Conservation (phyloP, 2,113 vertebrate species). For the Illadopsis cleaveri region DNA sequence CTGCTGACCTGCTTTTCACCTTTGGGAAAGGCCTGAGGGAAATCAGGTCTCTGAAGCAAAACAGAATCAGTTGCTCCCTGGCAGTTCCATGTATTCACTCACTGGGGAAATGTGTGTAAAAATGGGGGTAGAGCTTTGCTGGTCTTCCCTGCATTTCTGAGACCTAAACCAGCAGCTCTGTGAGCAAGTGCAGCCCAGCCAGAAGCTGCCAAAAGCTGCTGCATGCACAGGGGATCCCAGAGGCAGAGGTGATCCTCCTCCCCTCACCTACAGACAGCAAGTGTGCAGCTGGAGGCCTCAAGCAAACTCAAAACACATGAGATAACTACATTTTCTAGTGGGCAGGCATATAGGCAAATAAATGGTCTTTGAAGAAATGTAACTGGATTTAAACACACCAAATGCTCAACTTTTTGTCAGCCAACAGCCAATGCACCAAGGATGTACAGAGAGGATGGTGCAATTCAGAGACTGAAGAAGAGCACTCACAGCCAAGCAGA, state of each 20-base stretch:
- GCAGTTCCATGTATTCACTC: background rate
- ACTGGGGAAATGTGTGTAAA: background rate
- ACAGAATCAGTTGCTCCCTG: background rate
- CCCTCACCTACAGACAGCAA: background rate
- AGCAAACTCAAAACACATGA: background rate
- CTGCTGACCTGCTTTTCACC: background rate
- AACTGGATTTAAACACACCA: background rate
- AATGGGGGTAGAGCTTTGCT: background rate
- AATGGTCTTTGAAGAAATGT: background rate
- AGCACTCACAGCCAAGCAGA: background rate
- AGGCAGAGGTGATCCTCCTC: background rate
- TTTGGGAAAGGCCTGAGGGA: background rate
- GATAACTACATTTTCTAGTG: background rate
- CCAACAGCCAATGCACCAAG: background rate
- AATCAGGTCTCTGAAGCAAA: background rate
- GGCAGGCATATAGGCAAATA: background rate
- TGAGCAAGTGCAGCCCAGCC: background rate
- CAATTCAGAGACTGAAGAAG: too few relatives aligned
- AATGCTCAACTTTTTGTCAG: background rate
- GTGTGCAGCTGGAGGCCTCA: rapidly evolving
- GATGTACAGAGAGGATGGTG: background rate
- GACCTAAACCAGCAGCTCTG: background rate
- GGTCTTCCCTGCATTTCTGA: background rate
- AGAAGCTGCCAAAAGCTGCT: background rate
- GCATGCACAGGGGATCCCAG: background rate